Base-by-base conservation (phyloP, 2,113 vertebrate genomes). In the Toxotes chatareus region DNA sequence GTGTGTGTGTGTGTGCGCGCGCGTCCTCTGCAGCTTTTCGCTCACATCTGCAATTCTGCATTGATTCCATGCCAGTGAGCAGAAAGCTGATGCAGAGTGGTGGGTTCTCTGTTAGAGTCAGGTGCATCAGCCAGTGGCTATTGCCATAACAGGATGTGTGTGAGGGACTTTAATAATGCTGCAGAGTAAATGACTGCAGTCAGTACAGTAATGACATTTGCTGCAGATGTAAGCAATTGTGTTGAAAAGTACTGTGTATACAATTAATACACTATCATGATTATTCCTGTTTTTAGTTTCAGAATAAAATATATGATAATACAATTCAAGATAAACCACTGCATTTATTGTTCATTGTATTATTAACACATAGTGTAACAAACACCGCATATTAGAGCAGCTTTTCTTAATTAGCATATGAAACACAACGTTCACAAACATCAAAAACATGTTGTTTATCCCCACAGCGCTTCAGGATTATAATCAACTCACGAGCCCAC, bases 61-160 rank as follows among this genome's bases (percentile, higher is more conserved):
- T 85, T 91, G 91, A 90, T 71, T 88, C 88, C 55, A 79, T 88
- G 88, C 89, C 92, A 93, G 77, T 70, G 85, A 91, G 82, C 84
- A 86, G 83, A 89, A 44, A 56, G 86, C 85, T 64, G 79, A 80
- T 86, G 87, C 84, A 77, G 83, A 86, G 85, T 61, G 59, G 76
- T 47, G 79, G 62, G 27, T 17, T 66, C 60, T 84, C 62, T 75
- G 79, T 83, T 84, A 69, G 51, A 70, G 69, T 78, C 81, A 84
- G 81, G 86, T 89, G 73, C 81, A 55, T 86, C 84, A 86, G 80
- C 85, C 79, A 69, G 51, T 79, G 64, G 79, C 85, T 47, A 65
- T 34, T 64, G 62, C 85, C 65, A 67, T 74, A 75, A 72, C 61
- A 51, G 67, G 60, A 61, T 66, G 47, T 65, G 76, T 79, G 83